Percentiles rank a stretch among this genome's conserved stretches.
Conservation (phyloP, 2,113 vertebrate species). For the Trichomycterus rosablanca region DNA sequence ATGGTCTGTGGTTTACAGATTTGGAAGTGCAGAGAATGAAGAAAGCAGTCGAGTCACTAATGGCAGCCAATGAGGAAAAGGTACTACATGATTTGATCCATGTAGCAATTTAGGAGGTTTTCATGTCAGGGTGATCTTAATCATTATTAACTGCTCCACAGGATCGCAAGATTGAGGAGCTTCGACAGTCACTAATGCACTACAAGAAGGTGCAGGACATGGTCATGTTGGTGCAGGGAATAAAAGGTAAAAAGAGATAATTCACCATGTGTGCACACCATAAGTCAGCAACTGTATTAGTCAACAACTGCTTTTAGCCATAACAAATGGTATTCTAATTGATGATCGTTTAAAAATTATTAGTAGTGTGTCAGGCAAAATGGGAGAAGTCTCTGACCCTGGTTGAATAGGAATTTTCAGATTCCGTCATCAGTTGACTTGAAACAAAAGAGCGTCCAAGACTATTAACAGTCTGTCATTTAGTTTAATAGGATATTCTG, state of each 20-base stretch:
- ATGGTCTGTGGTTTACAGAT: constrained; percentile 65
- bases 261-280: too few relatives aligned
- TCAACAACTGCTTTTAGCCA: too few relatives aligned
- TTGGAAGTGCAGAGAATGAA: constrained; percentile 96
- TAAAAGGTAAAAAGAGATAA: constrained; percentile 82
- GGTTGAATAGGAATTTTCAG: too few relatives aligned
- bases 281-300: too few relatives aligned
- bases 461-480: too few relatives aligned
- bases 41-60: constrained; percentile 88
- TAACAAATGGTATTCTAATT: too few relatives aligned
- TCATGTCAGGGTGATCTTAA: background rate
- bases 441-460: too few relatives aligned
- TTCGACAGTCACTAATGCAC: constrained; percentile 82
- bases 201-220: constrained; percentile 95
- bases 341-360: too few relatives aligned
- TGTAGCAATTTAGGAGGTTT: background rate
- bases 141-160: constrained; percentile 44
- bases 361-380: too few relatives aligned
- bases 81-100: constrained; percentile 20
- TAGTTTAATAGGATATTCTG: too few relatives aligned
- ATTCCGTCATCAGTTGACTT: too few relatives aligned
- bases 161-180: constrained; percentile 96
- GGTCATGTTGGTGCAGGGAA: constrained; percentile 79
- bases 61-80: constrained; percentile 87
- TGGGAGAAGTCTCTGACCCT: too few relatives aligned